phyloP scores from a whole-genome alignment of 2,113 vertebrate species.

The Caranx ignobilis region DNA sequence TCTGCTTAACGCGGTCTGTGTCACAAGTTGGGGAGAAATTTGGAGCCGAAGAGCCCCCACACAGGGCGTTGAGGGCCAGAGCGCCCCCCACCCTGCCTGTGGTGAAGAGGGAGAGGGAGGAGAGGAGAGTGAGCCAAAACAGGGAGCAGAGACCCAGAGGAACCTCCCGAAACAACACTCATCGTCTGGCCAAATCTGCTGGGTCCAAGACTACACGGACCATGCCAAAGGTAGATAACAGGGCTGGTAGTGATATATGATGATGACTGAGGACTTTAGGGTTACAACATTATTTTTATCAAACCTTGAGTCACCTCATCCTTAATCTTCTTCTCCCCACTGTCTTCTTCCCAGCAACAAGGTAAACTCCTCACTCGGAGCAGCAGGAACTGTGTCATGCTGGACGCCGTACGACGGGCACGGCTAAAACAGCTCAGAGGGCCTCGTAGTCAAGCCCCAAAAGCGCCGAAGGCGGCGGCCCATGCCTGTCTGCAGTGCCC shows the following conservation, averaged over 20 bases:
- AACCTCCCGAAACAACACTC: constrained; percentile 26
- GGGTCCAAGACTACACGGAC: constrained; percentile 43
- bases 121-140: constrained; percentile 63
- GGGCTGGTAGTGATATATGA: not conserved
- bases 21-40: constrained; percentile 69
- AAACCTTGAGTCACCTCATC: not conserved
- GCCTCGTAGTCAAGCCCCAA: constrained; percentile 76
- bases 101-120: constrained; percentile 74
- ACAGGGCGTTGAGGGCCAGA: constrained; percentile 67
- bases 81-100: constrained; percentile 36
- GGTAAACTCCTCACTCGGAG: constrained; percentile 55
- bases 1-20: constrained; percentile 83
- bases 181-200: constrained; percentile 41
- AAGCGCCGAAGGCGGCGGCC: constrained; percentile 65
- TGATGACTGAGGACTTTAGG: not conserved
- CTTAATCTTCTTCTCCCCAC: not conserved
- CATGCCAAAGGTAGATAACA: constrained; percentile 70
- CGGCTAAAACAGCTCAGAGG: constrained; percentile 79
- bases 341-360: constrained; percentile 63
- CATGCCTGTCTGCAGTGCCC: constrained; percentile 83
- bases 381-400: constrained; percentile 60
- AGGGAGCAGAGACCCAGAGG: constrained; percentile 39
- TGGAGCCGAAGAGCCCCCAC: constrained; percentile 46
- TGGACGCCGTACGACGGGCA: constrained; percentile 74
- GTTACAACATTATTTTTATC: not conserved